Percentiles rank a stretch among this genome's conserved stretches.
Conservation (phyloP, 2,888 invertebrate genomes). For the Monochamus alternatus region DNA sequence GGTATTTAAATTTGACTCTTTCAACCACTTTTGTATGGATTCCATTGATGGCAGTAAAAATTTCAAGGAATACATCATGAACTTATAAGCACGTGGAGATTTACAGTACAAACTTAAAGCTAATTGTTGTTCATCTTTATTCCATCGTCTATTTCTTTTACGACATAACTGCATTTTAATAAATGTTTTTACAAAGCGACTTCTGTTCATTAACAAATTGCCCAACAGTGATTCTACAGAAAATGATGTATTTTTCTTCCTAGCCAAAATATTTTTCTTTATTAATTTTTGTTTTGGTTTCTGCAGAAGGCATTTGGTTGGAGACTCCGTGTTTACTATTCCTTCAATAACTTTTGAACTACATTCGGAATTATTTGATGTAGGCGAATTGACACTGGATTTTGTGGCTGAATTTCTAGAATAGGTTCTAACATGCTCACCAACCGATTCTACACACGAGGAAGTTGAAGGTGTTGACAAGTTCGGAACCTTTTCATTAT, state of each 20-base stretch:
- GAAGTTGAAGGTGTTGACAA: background rate
- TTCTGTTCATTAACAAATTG: background rate
- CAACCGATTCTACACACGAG: background rate
- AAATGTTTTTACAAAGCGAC: constrained; percentile 12
- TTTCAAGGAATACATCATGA: constrained; percentile 10
- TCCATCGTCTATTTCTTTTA: constrained; percentile 15
- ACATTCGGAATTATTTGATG: constrained; percentile 2
- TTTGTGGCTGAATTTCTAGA: background rate
- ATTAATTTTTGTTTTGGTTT: background rate
- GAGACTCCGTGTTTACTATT: background rate
- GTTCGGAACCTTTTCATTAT: background rate
- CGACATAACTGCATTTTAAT: constrained; percentile 13
- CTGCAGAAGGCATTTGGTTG: background rate
- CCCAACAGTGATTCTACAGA: background rate
- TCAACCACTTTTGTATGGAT: constrained; percentile 8
- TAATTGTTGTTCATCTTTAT: constrained; percentile 4
- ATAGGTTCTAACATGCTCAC: background rate
- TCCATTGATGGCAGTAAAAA: constrained; percentile 16
- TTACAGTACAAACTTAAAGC: constrained; percentile 7
- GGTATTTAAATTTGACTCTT: background rate
- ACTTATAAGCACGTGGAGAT: constrained; percentile 12
- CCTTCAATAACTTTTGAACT: constrained; percentile 5
- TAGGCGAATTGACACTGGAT: background rate
- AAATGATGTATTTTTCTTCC: background rate
- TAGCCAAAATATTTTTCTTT: background rate